Evolutionary conservation across 2,113 vertebrate genomes (phyloP).

Genomic region (Chloroceryle aenea): DNA sequence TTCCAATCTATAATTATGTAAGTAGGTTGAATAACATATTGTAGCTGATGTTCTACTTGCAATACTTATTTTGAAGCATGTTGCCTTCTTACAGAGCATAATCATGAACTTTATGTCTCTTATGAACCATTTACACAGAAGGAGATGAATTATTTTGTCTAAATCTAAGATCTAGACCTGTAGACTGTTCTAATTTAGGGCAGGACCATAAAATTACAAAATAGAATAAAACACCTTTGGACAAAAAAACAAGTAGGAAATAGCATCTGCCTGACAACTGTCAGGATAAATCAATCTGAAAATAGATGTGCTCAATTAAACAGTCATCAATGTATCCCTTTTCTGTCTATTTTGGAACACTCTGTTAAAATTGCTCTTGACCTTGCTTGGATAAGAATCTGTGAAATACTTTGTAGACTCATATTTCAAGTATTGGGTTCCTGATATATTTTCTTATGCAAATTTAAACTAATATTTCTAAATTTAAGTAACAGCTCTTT

Average conservation of each 20-base stretch:
- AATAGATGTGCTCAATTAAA: neutral
- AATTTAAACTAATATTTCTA: neutral
- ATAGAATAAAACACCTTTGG: neutral
- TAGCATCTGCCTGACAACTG: neutral
- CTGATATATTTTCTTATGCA: neutral
- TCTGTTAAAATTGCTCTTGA: neutral
- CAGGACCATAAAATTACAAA: neutral
- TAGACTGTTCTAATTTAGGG: neutral
- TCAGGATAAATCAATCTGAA: neutral
- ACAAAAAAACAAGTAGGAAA: neutral
- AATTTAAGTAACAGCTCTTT: neutral
- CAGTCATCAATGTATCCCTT: neutral
- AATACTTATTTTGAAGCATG: neutral
- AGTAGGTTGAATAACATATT: conserved; percentile 10
- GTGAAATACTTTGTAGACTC: neutral
- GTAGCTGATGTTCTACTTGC: conserved; percentile 22
- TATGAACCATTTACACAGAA: neutral
- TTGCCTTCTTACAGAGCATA: neutral
- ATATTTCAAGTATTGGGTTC: neutral
- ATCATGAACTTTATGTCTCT: neutral
- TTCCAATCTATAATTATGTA: neutral
- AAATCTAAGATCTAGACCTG: neutral
- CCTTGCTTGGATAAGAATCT: neutral
- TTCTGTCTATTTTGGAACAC: neutral
- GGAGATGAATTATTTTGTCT: neutral